Conservation (phyloP, 2,888 invertebrate genomes). For the Parascotia fuliginaria region DNA sequence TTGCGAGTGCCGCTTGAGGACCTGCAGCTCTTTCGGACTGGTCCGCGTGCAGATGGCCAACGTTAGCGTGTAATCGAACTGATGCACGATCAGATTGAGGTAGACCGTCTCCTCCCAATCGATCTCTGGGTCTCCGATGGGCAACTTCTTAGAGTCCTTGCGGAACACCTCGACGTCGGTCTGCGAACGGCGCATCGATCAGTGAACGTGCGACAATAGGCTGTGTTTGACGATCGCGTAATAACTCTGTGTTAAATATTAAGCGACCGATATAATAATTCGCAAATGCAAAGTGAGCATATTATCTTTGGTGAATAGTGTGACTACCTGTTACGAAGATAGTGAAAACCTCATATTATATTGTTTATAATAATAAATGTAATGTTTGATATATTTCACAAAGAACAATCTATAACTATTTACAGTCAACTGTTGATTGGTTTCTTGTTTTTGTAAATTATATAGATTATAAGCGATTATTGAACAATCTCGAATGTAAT, state of each 20-base stretch:
- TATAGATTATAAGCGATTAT: constrained; percentile 79
- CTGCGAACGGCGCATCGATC: constrained; percentile 78
- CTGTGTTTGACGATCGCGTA: constrained; percentile 40
- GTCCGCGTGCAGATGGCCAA: constrained; percentile 99
- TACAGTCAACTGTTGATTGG: constrained; percentile 65
- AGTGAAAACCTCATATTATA: constrained; percentile 64
- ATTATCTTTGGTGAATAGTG: constrained; percentile 38
- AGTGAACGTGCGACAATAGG: constrained; percentile 31
- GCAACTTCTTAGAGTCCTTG: constrained; percentile 98
- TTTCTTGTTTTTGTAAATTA: constrained; percentile 75
- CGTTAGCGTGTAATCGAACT: constrained; percentile 99
- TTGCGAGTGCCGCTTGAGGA: constrained; percentile 95
- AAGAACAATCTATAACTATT: constrained; percentile 65
- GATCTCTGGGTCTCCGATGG: constrained; percentile 97
- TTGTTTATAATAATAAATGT: constrained; percentile 68
- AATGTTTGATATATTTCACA: constrained; percentile 60
- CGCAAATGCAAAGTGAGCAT: constrained; percentile 52
- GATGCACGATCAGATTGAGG: constrained; percentile 98
- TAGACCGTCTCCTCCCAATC: constrained; percentile 99
- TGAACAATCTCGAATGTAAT: constrained; percentile 70
- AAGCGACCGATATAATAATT: constrained; percentile 46
- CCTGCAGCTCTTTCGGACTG: constrained; percentile 98
- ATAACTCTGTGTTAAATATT: constrained; percentile 23
- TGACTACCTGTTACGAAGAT: constrained; percentile 54
- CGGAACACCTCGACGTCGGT: constrained; percentile 98